These are phyloP conservation scores for Calephelis virginiensis DNA, from an alignment of 1,140 invertebrate genomes.

Conservation along the genomic window DNA sequence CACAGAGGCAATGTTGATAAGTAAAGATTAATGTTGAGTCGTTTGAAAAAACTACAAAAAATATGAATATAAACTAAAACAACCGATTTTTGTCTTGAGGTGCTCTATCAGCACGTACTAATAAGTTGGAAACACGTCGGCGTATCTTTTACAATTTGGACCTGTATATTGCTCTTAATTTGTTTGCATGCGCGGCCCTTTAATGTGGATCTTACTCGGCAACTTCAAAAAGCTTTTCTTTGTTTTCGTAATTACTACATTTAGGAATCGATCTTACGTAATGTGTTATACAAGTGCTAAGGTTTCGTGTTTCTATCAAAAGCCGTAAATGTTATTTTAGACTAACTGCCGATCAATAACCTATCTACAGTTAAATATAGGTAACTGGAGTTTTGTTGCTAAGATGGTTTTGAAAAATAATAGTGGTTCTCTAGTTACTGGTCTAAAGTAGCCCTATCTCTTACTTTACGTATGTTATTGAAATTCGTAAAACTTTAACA, in stretches of 20 bases:
- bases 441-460: too few species aligned
- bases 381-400: too few species aligned
- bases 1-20: too few species aligned
- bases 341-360: too few species aligned
- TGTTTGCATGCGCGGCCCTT: conserved; percentile 61
- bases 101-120: conserved; percentile 34
- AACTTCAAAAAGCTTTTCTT: conserved; percentile 50
- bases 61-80: neutral
- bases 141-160: conserved; percentile 54
- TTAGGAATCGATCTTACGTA: conserved; percentile 44
- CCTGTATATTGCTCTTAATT: conserved; percentile 62
- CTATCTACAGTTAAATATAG: too few species aligned
- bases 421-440: too few species aligned
- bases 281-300: conserved; percentile 31
- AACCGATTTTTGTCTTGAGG: conserved; percentile 2
- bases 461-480: too few species aligned
- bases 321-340: neutral
- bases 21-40: too few species aligned
- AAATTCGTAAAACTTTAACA: too few species aligned
- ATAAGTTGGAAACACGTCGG: conserved; percentile 56
- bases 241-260: conserved; percentile 61
- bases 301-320: neutral
- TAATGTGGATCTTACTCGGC: conserved; percentile 58
- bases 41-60: too few species aligned
- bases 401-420: too few species aligned